Evolutionary conservation across 2,797 vertebrate genomes (phyloP), one percentile per base, ranked within the genome.

Genomic region (Neostethus bicornis): DNA sequence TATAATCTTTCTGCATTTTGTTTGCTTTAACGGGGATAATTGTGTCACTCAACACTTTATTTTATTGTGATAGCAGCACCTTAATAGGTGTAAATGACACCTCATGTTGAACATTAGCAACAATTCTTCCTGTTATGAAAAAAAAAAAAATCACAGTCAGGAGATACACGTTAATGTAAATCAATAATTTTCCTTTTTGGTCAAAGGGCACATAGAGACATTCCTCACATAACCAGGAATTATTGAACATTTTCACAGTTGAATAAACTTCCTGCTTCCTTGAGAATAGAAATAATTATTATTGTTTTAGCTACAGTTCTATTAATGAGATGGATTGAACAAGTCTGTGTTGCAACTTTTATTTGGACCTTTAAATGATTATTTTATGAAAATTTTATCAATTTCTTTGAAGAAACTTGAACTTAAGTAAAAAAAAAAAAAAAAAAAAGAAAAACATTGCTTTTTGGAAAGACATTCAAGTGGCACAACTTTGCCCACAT

Each of bases 51-150:
- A 25, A 69, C 56, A 52, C 51, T 63, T 64, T 37, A 39, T 63
- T 68, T 42, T 26, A 38, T 21, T 35, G 37, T 19, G 73, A 73
- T 59, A 60, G 49, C 43, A 31, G 47, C 29, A 31, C 67, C 34
- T 66, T 73, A 72, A 79, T 64, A 59, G 73, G 75, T 61, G 46
- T 28, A 57, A 61, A 68, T 70, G 34, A 63, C 73, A 70, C 64
- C 69, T 71, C 66, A 76, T 29, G 63, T 72, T 56, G 47, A 43
- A 38, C 50, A 70, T 73, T 55, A 79, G 55, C 53, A 28, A 63
- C 26, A 46, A 10, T 69, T 53, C 66, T 53, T 45, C 53, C 48
- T 53, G 44, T 26, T 43, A 58, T 50, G 47, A 24, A 41, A 48
- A 63, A 28, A 51, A n/a, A 24, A 29, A 23, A 32, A 66, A 44